A percentile compares a stretch with the other conserved stretches of the same genome.
phyloP scores from a whole-genome alignment of 2,888 invertebrate species.

The Cloeon dipterum region DNA sequence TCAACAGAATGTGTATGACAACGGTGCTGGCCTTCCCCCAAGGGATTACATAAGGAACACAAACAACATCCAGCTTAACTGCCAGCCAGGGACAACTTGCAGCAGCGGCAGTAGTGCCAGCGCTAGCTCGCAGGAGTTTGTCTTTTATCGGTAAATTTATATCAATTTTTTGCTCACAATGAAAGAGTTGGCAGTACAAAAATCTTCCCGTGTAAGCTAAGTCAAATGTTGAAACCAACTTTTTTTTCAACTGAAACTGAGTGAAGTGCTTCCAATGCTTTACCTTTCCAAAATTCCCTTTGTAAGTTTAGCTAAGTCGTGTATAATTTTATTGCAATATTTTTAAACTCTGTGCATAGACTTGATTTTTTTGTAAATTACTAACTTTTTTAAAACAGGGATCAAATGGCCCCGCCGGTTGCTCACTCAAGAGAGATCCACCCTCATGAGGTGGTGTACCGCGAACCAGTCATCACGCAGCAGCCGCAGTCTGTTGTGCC shows the following conservation, averaged over 20 bases:
- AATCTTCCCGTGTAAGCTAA: no score
- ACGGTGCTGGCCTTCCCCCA: slow-evolving; percentile 12
- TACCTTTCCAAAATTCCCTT: no score
- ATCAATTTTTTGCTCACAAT: no score
- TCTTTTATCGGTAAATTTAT: background rate
- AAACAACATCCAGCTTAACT: background rate
- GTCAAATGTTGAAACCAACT: no score
- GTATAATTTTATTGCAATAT: no score
- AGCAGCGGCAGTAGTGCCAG: slow-evolving; percentile 12
- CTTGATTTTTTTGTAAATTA: no score
- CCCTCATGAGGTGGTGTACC: background rate
- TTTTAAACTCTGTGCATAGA: no score
- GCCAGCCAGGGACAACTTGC: background rate
- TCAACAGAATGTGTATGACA: slow-evolving; percentile 25
- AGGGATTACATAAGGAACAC: background rate
- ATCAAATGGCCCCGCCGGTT: slow-evolving; percentile 19
- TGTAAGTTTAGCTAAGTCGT: no score
- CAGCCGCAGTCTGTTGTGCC: slow-evolving; percentile 6
- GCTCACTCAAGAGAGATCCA: slow-evolving; percentile 15
- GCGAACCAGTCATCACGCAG: background rate
- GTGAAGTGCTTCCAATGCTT: no score
- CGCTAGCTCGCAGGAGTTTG: slow-evolving; percentile 15
- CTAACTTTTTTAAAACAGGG: no score
- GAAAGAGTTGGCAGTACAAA: no score
- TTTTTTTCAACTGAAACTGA: no score